Evolutionary conservation across 2,888 invertebrate genomes (phyloP).

Genomic region (Sarcophaga subvicina): DNA sequence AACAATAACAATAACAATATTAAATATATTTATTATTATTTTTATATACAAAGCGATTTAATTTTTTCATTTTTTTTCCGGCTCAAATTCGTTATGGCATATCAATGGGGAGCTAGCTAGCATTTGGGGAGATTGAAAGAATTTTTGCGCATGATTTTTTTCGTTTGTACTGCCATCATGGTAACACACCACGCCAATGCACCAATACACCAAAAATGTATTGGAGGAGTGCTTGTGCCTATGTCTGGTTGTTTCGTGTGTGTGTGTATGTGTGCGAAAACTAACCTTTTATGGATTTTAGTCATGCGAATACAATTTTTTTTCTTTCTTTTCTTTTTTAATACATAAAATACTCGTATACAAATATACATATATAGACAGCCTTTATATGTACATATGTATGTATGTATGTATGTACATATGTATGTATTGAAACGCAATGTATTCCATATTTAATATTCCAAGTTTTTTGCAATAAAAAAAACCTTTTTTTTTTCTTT

Average conservation of each 20-base stretch:
- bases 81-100: slow-evolving; percentile 21
- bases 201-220: background rate
- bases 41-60: background rate
- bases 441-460: slow-evolving; percentile 8
- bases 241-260: background rate
- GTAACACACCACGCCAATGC: slow-evolving; percentile 14
- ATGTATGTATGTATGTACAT: background rate
- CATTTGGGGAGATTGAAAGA: slow-evolving; percentile 1
- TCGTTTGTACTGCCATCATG: slow-evolving; percentile 54
- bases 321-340: background rate
- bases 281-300: slow-evolving; percentile 64
- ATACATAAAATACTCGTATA: slow-evolving; percentile 1
- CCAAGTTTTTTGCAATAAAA: slow-evolving; percentile 5
- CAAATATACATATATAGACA: no score
- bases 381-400: background rate
- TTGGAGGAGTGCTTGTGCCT: no score
- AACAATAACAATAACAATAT: slow-evolving; percentile 21
- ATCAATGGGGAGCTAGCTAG: slow-evolving; percentile 53
- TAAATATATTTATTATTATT: background rate
- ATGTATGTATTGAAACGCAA: background rate
- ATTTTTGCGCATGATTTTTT: slow-evolving; percentile 64
- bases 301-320: slow-evolving; percentile 61
- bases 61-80: no score
- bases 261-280: slow-evolving; percentile 8
- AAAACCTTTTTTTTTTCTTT: slow-evolving; percentile 5